phyloP scores from a whole-genome alignment of 1,140 invertebrate genomes.

The Gonatopus flavifemur region DNA sequence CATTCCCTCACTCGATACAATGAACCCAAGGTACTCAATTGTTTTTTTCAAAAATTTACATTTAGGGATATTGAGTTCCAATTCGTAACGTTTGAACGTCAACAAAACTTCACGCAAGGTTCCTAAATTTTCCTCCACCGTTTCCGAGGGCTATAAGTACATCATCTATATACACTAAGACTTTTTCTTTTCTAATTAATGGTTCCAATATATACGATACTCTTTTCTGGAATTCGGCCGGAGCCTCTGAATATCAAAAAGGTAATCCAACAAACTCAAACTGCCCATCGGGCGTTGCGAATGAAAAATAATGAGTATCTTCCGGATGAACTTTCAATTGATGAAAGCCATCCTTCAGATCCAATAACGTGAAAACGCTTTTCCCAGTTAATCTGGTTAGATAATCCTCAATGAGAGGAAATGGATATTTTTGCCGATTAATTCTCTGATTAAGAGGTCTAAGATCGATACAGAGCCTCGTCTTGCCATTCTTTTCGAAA shows the following conservation, averaged over 20 bases:
- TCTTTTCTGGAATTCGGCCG: conserved; percentile 17
- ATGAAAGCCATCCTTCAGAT: conserved; percentile 10
- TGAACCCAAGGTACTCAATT: conserved; percentile 32
- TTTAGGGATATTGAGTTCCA: conserved; percentile 36
- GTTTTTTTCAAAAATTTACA: conserved; percentile 31
- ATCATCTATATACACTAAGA: conserved; percentile 16
- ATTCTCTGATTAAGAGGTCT: too few species aligned
- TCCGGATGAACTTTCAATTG: conserved; percentile 9
- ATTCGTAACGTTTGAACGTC: conserved; percentile 18
- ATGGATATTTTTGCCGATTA: too few species aligned
- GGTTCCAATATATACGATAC: conserved; percentile 18
- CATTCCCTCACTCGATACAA: conserved; percentile 20
- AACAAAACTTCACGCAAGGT: conserved; percentile 34
- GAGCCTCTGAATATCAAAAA: conserved; percentile 19
- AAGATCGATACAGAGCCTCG: too few species aligned
- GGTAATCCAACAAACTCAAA: conserved; percentile 19
- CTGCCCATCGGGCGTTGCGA: conserved; percentile 18
- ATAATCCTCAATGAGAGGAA: too few species aligned
- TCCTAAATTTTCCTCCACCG: conserved; percentile 41
- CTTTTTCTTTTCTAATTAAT: conserved; percentile 13
- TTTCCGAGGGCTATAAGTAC: conserved; percentile 46
- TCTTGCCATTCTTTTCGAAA: too few species aligned
- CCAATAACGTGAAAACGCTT: too few species aligned
- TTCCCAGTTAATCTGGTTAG: too few species aligned
- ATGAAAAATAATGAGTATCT: conserved; percentile 12